Conservation (phyloP, 2,113 vertebrate genomes). For the Cyrtonyx montezumae region DNA sequence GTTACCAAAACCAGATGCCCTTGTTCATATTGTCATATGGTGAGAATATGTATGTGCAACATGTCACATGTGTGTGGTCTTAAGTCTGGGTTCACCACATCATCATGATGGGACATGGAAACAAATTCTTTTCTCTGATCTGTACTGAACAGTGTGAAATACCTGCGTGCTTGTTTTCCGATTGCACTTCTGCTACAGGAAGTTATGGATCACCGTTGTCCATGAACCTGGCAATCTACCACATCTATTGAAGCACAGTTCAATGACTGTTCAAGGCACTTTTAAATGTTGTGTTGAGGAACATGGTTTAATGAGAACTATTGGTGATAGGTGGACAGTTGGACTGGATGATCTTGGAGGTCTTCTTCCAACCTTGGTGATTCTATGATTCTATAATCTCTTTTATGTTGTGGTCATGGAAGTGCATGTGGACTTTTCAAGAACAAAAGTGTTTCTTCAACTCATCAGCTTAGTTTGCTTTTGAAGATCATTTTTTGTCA, state of each 20-base stretch:
- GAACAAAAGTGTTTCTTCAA: neutral
- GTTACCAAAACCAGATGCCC: neutral
- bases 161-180: neutral
- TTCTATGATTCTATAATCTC: neutral
- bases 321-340: no score
- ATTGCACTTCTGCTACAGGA: neutral
- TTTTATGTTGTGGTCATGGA: constrained; percentile 29
- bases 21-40: neutral
- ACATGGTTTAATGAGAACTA: no score
- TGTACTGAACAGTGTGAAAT: rapidly evolving
- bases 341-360: no score
- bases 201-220: constrained; percentile 40
- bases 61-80: neutral
- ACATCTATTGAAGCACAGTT: no score
- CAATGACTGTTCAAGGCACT: no score
- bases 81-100: neutral
- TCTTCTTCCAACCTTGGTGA: no score
- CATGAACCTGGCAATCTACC: neutral
- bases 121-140: neutral
- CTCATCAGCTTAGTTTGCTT: constrained; percentile 40
- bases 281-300: no score
- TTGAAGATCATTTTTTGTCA: constrained; percentile 49
- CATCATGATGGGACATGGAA: neutral
- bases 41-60: neutral
- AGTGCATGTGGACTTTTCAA: neutral